Base-by-base conservation (phyloP, 2,113 vertebrate species). In the Emydura subglobosa region DNA sequence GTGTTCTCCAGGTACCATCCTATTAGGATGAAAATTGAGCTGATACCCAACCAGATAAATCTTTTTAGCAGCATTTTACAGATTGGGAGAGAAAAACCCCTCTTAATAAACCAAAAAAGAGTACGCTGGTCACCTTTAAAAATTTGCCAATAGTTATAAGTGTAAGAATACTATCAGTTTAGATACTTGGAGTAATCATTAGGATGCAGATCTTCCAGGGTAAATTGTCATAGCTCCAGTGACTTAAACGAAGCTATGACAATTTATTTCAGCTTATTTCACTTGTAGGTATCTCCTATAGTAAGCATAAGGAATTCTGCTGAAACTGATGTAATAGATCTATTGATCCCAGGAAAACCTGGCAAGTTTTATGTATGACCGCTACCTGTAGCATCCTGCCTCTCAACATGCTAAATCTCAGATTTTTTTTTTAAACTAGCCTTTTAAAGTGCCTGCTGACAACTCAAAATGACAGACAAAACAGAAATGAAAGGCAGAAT, bases 391-490 rank as follows among this genome's bases (percentile, higher is more conserved):
- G 65, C 50, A 34, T 51, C 88, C 50, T 49, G 27, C 22, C 65
- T 76, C 53, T 80, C 86, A 51, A 84, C 79, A n/a, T 8, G 54
- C 78, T 68, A 3, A 57, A 44, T 53, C 39, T 12, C n/a, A 50
- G 49, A 7, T 21, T 51, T 61, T 39, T 39, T 39, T 53, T 53
- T 81, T n/a, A 68, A 65, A 76, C n/a, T 31, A 44, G 31, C 42
- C 51, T 89, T 68, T 76, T 82, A 83, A 74, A 83, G 54, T 21
- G 31, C n/a, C 39, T 42, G 68, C 27, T 2, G 1, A 51, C 22
- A 4, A 0, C 24, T n/a, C n/a, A 59, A 14, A 29, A 78, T 29
- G 82, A 57, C 72, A 2, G 51, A 34, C 55, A 59, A 0, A 6
- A 7, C 1, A 0, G 6, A 24, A 72, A 55, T 2, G 0, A 59